phyloP scores from a whole-genome alignment of 64 coral and sea anemone genomes.

The Montipora sp. region DNA sequence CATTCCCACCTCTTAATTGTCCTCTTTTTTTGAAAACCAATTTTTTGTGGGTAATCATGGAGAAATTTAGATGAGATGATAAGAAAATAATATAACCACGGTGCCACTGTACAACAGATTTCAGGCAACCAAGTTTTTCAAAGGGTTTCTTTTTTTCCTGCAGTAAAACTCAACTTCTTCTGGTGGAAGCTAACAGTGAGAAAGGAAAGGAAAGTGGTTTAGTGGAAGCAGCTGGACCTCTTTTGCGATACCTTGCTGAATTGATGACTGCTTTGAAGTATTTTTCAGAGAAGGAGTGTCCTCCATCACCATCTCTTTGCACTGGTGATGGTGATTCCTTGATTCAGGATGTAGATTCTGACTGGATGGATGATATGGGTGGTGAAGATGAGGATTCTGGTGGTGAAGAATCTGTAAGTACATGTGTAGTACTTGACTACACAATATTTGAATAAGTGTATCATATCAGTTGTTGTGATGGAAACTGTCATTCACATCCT shows the following conservation, averaged over 20 bases:
- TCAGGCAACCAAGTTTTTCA: not conserved
- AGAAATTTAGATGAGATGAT: too few species aligned
- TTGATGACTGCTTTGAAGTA: slow-evolving; percentile 87
- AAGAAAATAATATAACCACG: too few species aligned
- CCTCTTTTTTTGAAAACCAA: too few species aligned
- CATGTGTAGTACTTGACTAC: too few species aligned
- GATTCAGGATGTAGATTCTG: slow-evolving; percentile 90
- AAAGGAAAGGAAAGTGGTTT: slow-evolving; percentile 83
- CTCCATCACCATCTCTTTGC: slow-evolving; percentile 47
- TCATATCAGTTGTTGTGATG: too few species aligned
- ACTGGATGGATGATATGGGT: slow-evolving; percentile 95
- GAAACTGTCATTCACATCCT: too few species aligned
- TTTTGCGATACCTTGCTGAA: slow-evolving; percentile 89
- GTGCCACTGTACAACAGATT: too few species aligned
- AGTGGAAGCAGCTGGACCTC: slow-evolving; percentile 77
- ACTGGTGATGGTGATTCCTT: slow-evolving; percentile 70
- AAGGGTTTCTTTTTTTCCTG: not conserved
- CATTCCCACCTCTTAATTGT: too few species aligned
- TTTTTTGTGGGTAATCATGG: too few species aligned
- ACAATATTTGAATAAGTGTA: too few species aligned
- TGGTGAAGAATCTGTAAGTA: slow-evolving; percentile 96
- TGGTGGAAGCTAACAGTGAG: slow-evolving; percentile 58
- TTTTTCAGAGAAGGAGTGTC: slow-evolving; percentile 71
- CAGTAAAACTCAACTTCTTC: slow-evolving; percentile 83
- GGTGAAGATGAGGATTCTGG: slow-evolving; percentile 94